Evolutionary conservation across 2,888 invertebrate species (phyloP).

Genomic region (Ischnura elegans): DNA sequence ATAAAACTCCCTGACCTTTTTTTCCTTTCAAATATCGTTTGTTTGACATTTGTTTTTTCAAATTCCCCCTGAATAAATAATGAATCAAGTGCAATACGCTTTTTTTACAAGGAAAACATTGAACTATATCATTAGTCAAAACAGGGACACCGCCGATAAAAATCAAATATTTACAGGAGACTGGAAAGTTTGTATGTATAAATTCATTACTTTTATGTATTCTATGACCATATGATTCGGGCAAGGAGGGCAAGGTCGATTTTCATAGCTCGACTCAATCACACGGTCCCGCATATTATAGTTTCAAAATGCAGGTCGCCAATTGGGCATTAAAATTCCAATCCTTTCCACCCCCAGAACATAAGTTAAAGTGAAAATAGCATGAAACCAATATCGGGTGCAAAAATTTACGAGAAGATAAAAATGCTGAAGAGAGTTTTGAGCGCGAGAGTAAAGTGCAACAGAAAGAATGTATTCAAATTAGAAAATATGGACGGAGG

Average conservation of each 20-base stretch:
- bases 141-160: not conserved
- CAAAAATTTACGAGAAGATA: not conserved
- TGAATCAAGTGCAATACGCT: not conserved
- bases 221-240: not conserved
- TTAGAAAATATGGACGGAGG: not conserved
- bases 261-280: not conserved
- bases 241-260: not conserved
- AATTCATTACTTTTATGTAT: not conserved
- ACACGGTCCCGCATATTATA: not conserved
- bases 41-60: not conserved
- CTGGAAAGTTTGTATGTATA: not conserved
- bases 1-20: not conserved
- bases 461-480: not conserved
- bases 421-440: not conserved
- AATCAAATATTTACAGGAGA: not conserved
- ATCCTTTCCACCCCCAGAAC: slow-evolving; percentile 2
- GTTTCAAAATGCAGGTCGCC: slow-evolving; percentile 12
- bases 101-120: not conserved
- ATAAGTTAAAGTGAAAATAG: not conserved
- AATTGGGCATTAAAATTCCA: slow-evolving; percentile 40
- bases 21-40: not conserved
- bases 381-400: too few species aligned
- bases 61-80: slow-evolving; percentile 32
- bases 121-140: not conserved
- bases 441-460: not conserved